Evolutionary conservation across 2,113 vertebrate genomes (phyloP).

Genomic region (Prunella himalayana): DNA sequence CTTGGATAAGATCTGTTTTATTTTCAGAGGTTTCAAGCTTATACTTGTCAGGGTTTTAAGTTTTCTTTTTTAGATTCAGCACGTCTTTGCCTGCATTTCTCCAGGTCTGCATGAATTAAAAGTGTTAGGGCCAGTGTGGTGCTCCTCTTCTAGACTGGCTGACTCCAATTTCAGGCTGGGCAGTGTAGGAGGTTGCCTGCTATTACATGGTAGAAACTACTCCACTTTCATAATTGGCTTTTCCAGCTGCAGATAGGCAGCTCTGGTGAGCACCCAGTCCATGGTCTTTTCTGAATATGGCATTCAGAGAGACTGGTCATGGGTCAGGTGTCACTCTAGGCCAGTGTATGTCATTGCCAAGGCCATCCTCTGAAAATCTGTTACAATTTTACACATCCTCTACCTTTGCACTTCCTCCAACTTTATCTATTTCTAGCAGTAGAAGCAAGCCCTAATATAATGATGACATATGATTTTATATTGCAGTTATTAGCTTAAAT

Average conservation of each 20-base stretch:
- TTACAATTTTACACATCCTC: neutral
- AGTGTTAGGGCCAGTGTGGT: neutral
- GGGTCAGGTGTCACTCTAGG: neutral
- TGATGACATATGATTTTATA: neutral
- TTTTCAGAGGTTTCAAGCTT: neutral
- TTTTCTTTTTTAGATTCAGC: neutral
- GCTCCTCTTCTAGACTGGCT: neutral
- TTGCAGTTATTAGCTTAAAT: neutral
- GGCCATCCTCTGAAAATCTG: neutral
- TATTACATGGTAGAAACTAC: neutral
- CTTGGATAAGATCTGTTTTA: neutral
- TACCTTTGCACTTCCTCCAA: neutral
- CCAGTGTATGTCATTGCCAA: accelerated
- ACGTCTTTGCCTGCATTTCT: neutral
- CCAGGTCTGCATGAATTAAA: neutral
- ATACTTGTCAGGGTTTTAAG: neutral
- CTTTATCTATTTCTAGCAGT: neutral
- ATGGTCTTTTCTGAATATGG: neutral
- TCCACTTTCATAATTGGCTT: neutral
- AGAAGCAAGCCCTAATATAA: neutral
- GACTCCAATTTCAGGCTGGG: neutral
- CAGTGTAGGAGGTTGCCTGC: neutral
- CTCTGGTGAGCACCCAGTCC: neutral
- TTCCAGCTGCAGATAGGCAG: neutral
- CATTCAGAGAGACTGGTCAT: neutral